phyloP scores from a whole-genome alignment of 2,888 invertebrate species.

The Netelia virgata region DNA sequence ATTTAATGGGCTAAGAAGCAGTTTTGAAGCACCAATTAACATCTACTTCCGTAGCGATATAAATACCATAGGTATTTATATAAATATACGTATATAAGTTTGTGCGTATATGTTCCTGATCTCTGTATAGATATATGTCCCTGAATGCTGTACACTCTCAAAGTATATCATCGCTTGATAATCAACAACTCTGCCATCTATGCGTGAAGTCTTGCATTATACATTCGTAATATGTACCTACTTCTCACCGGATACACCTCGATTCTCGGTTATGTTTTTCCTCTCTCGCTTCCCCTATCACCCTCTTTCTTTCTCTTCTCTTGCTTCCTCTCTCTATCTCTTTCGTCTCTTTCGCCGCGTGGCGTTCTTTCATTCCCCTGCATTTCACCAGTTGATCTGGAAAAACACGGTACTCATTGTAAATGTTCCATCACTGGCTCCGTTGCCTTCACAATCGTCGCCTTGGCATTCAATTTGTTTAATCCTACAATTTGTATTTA shows the following conservation, averaged over 20 bases:
- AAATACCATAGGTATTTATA: too few species aligned
- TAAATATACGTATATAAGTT: too few species aligned
- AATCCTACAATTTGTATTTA: conserved; percentile 33
- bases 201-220: neutral
- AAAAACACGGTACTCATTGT: conserved; percentile 29
- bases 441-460: conserved; percentile 36
- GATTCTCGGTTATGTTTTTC: neutral
- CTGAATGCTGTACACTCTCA: too few species aligned
- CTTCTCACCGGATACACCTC: neutral
- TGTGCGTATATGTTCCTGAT: too few species aligned
- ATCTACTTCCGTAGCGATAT: too few species aligned
- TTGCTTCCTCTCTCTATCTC: neutral
- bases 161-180: too few species aligned
- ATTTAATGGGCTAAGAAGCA: too few species aligned
- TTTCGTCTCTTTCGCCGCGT: neutral
- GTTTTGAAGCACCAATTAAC: too few species aligned
- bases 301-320: neutral
- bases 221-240: neutral
- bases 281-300: neutral
- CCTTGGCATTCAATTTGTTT: conserved; percentile 50
- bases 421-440: conserved; percentile 45
- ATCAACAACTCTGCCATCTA: neutral
- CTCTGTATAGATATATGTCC: too few species aligned
- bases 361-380: neutral
- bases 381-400: conserved; percentile 47